Conservation (phyloP, 2,888 invertebrate genomes). For the Aricia artaxerxes region DNA sequence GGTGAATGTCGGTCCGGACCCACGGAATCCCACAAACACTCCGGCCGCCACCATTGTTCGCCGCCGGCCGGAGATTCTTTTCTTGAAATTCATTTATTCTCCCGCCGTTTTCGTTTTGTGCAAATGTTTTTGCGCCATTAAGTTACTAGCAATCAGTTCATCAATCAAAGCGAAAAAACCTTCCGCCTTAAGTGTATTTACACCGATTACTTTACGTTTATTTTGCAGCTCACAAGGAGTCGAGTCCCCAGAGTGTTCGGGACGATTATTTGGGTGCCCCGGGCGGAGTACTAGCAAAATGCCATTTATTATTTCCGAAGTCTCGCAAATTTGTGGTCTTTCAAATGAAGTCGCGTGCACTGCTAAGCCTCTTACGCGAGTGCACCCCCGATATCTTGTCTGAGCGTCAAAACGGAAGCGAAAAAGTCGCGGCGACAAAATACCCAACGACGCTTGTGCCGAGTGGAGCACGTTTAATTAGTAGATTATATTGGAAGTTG, state of each 20-base stretch:
- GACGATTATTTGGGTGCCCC: neutral
- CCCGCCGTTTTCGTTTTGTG: neutral
- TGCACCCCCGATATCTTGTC: neutral
- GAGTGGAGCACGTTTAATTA: neutral
- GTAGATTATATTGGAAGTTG: neutral
- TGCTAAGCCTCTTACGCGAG: constrained; percentile 11
- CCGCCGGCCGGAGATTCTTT: neutral
- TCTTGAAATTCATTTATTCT: constrained; percentile 25
- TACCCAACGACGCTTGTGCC: neutral
- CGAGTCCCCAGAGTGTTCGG: neutral
- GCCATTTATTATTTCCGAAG: neutral
- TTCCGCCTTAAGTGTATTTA: neutral
- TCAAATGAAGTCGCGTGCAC: constrained; percentile 12
- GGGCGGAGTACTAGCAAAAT: neutral
- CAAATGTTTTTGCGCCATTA: constrained; percentile 17
- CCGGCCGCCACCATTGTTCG: constrained; percentile 7
- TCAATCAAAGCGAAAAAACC: constrained; percentile 11
- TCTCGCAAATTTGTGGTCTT: constrained; percentile 1
- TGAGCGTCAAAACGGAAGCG: neutral
- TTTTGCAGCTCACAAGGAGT: neutral
- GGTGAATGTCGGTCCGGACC: neutral
- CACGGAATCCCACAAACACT: constrained; percentile 10
- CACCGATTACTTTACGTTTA: neutral
- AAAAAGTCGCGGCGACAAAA: neutral
- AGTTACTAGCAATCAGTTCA: neutral